Evolutionary conservation across 2,113 vertebrate genomes (phyloP), one percentile per base, ranked within the genome.

Genomic region (Salvelinus namaycush): DNA sequence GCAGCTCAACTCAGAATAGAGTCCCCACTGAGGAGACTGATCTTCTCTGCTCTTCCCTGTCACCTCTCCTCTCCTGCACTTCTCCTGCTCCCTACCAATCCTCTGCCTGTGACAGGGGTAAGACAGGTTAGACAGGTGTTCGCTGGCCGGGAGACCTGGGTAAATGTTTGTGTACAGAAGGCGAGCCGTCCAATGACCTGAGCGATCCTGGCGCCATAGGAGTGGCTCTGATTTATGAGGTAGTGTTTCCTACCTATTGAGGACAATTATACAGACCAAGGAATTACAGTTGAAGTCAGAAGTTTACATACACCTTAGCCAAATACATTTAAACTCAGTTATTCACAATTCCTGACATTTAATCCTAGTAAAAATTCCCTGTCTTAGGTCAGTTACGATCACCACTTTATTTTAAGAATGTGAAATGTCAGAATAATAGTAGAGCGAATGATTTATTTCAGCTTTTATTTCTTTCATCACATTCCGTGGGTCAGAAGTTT

Each of bases 221-320:
- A 74, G 79, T 26, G 60, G 71, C 54, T 74, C 76, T 93, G 91
- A 94, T 93, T 93, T 93, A 93, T 81, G 87, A 93, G 76, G 66
- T 65, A 76, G 85, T 75, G 83, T 90, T 90, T 86, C 84, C 81
- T 86, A 85, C 88, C 82, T 77, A 90, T 87, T 86, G 89, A 91
- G 89, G 4, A 34, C 83, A 89, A 90, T 90, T 89, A 87, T 83
- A 85, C 81, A 79, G 84, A 81, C 82, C 64, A 60, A 81, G 81
- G 77, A 76, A 75, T 18, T 34, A 34, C 31, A 34, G 1, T 34
- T 6, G 31, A 34, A 34, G 31, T 34, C 5, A 1, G 5, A 34
- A 34, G 31, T 34, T 34, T 6, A 34, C 31, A 34, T 34, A 34
- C 5, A 34, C 5, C 31, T 34, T 6, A 34, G 31, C 31, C 31